A percentile compares a stretch with the other conserved stretches of the same genome.
These are phyloP conservation scores for Masnerella sp. DNA, from an alignment of 2,888 invertebrate species.

Conservation along the genomic window DNA sequence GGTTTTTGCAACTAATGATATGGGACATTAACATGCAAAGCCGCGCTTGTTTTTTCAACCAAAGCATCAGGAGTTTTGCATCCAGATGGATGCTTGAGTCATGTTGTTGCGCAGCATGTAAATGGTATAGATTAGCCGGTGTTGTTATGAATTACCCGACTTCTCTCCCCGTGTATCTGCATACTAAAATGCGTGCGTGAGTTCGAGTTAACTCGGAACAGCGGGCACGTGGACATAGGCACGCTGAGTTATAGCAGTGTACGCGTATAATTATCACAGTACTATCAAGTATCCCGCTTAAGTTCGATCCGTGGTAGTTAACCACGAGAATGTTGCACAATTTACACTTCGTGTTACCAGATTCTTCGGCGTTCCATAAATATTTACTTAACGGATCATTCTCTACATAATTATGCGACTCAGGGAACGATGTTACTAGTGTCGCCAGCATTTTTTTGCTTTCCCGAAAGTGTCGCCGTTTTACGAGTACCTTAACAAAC, in stretches of 20 bases:
- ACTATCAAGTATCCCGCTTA: slow-evolving; percentile 45
- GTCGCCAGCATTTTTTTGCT: slow-evolving; percentile 1
- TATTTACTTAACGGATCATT: slow-evolving; percentile 44
- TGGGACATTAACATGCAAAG: slow-evolving; percentile 48
- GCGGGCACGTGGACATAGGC: slow-evolving; percentile 57
- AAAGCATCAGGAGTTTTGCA: slow-evolving; percentile 42
- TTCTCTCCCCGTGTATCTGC: slow-evolving; percentile 41
- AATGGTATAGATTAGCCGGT: slow-evolving; percentile 54
- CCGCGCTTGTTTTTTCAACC: slow-evolving; percentile 29
- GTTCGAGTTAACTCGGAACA: slow-evolving; percentile 45
- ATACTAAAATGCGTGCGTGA: slow-evolving; percentile 49
- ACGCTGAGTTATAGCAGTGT: slow-evolving; percentile 41
- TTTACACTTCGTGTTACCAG: slow-evolving; percentile 51
- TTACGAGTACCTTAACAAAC: neutral
- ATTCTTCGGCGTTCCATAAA: slow-evolving; percentile 47
- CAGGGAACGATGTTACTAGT: slow-evolving; percentile 23
- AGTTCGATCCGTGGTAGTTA: slow-evolving; percentile 33
- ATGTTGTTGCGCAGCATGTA: slow-evolving; percentile 43
- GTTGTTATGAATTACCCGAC: slow-evolving; percentile 55
- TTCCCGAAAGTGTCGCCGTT: slow-evolving; percentile 5
- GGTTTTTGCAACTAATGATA: slow-evolving; percentile 42
- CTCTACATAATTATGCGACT: slow-evolving; percentile 31
- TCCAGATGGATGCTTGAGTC: slow-evolving; percentile 44
- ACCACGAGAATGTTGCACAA: slow-evolving; percentile 32
- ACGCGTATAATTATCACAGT: slow-evolving; percentile 50